Base-by-base conservation (phyloP, 2,113 vertebrate genomes). In the Perccottus glenii region DNA sequence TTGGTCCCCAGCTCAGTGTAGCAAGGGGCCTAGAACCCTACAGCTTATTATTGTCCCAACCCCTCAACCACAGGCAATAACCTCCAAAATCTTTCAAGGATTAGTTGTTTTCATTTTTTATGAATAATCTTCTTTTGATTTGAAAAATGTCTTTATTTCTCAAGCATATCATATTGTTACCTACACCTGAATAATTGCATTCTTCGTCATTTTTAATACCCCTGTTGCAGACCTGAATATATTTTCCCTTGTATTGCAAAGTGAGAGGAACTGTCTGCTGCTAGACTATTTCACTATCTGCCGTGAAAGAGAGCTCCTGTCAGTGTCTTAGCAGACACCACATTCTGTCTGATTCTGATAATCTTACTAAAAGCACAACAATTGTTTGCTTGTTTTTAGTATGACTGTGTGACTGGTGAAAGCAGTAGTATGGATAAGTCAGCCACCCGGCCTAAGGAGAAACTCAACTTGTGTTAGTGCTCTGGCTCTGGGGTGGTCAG, bases 11-110 rank as follows among this genome's bases (percentile, higher is more conserved):
- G 55, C 72, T 27, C 68, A 68, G 56, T 58, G 67, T 67, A 70
- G 67, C 64, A 70, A 73, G 62, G 75, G 70, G 75, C 78, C 83
- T 63, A 80, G 60, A 75, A 66, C 78, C 82, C 72, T 57, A 64
- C 52, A 67, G 63, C 76, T 84, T 69, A 90, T 88, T 85, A 82
- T 73, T 71, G 55, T 78, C 58, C 46, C 74, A 56, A 71, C 43
- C 78, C 45, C 60, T 76, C 51, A 50, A 27, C 55, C 46, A 46
- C 4, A 27, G 19, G 19, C 19, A 27, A 46, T 46, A 46, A 11
- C 12, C 12, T 46, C 38, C 38, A 40, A 40, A 40, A 40, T 40
- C 38, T 40, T 4, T 38, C 4, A 5, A 38, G 36, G 36, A 6
- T 38, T 6, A 38, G 36, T 38, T 38, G 4, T 59, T 64, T 63